A percentile compares a stretch with the other conserved stretches of the same genome.
Conservation (phyloP, 2,797 vertebrate genomes). For the Chromobotia macracanthus region DNA sequence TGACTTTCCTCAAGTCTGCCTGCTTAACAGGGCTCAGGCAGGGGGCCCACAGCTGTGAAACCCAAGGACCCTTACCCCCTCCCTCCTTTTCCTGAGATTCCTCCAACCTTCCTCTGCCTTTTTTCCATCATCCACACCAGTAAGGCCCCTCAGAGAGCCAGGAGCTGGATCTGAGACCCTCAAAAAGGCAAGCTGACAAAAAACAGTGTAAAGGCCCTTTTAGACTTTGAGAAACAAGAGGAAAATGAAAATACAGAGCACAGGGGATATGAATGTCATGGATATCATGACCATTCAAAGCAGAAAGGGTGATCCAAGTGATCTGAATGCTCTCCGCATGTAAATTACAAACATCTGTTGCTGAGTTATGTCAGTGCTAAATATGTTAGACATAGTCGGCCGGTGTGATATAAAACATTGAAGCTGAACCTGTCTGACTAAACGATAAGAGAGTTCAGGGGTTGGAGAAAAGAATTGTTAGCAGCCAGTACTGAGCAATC, state of each 20-base stretch:
- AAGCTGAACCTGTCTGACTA: slow-evolving; percentile 66
- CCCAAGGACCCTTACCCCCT: slow-evolving; percentile 78
- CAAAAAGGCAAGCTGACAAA: slow-evolving; percentile 86
- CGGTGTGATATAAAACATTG: slow-evolving; percentile 71
- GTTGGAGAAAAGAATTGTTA: slow-evolving; percentile 6
- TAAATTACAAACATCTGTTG: slow-evolving; percentile 76
- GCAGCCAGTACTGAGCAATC: neutral
- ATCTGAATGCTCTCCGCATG: slow-evolving; percentile 68
- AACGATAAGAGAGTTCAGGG: slow-evolving; percentile 53
- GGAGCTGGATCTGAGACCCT: slow-evolving; percentile 66
- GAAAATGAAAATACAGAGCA: slow-evolving; percentile 64
- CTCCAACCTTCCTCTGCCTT: slow-evolving; percentile 24
- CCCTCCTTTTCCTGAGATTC: slow-evolving; percentile 47
- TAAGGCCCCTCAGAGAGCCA: slow-evolving; percentile 71
- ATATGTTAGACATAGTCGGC: slow-evolving; percentile 71
- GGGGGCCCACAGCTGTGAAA: slow-evolving; percentile 84
- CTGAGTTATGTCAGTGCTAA: slow-evolving; percentile 77
- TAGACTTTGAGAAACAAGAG: slow-evolving; percentile 60
- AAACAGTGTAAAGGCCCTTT: slow-evolving; percentile 82
- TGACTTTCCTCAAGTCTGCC: slow-evolving; percentile 79
- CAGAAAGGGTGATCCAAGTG: slow-evolving; percentile 63
- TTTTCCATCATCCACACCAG: slow-evolving; percentile 19
- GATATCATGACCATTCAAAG: slow-evolving; percentile 72
- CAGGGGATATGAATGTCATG: slow-evolving; percentile 68
- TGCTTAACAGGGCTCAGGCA: slow-evolving; percentile 75